Conservation (phyloP, 2,888 invertebrate species). For the Macrosoma leucophasiata region DNA sequence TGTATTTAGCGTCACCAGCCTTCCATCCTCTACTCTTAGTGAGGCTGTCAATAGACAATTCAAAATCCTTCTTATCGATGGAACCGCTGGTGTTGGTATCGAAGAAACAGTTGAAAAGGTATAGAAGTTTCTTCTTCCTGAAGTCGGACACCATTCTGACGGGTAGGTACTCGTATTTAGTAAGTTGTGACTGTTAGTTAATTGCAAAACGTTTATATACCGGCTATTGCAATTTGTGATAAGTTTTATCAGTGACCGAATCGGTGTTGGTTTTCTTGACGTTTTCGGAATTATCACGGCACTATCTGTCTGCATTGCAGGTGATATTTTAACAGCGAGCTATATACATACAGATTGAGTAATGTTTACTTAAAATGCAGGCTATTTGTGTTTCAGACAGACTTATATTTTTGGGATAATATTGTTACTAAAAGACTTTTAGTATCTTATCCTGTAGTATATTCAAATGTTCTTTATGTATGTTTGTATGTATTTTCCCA, state of each 20-base stretch:
- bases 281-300: slow-evolving; percentile 25
- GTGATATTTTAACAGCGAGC: slow-evolving; percentile 13
- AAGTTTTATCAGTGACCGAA: slow-evolving; percentile 5
- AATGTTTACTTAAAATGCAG: no score
- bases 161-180: slow-evolving; percentile 4
- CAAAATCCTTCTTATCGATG: slow-evolving; percentile 91
- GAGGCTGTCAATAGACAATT: slow-evolving; percentile 88
- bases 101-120: slow-evolving; percentile 91
- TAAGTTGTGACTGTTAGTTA: not conserved
- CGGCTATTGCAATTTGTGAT: slow-evolving; percentile 7
- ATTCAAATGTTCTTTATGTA: no score
- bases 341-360: no score
- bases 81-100: slow-evolving; percentile 92
- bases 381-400: no score
- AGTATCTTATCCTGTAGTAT: no score
- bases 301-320: slow-evolving; percentile 37
- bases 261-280: slow-evolving; percentile 17
- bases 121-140: slow-evolving; percentile 90
- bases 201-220: slow-evolving; percentile 2
- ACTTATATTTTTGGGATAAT: no score
- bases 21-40: slow-evolving; percentile 87
- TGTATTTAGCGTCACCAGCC: slow-evolving; percentile 81
- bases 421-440: no score
- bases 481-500: no score
- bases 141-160: slow-evolving; percentile 85